Conservation (phyloP, 2,888 invertebrate species). For the Plagiodera versicolora region DNA sequence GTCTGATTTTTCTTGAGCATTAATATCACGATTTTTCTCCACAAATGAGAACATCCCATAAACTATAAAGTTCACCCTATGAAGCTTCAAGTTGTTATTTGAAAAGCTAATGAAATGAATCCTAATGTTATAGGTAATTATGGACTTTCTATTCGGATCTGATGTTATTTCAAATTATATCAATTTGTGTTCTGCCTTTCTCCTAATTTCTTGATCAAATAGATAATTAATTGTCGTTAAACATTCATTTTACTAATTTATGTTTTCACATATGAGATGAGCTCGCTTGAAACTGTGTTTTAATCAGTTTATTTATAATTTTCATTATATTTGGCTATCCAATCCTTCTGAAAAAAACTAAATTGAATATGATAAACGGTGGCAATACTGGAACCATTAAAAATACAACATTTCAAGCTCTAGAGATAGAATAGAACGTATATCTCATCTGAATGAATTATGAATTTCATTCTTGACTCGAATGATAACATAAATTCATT, state of each 20-base stretch:
- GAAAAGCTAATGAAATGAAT: too few relatives aligned
- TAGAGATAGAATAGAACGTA: neutral
- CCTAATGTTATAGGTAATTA: too few relatives aligned
- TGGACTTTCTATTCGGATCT: neutral
- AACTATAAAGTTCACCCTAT: too few relatives aligned
- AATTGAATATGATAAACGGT: conserved; percentile 3
- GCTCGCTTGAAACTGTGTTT: neutral
- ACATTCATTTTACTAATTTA: too few relatives aligned
- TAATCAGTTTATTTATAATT: neutral
- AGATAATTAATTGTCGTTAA: neutral
- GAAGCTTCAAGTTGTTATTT: too few relatives aligned
- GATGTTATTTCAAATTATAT: neutral
- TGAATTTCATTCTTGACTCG: conserved; percentile 9
- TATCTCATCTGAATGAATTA: conserved; percentile 8
- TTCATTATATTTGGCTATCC: neutral
- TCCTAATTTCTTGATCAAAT: neutral
- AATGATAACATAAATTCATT: conserved; percentile 12
- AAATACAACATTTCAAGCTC: conserved; percentile 5
- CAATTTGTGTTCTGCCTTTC: neutral
- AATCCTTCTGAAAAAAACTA: conserved; percentile 2
- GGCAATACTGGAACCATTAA: conserved; percentile 1
- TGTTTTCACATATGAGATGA: neutral
- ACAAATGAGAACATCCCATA: too few relatives aligned
- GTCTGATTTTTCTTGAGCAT: too few relatives aligned
- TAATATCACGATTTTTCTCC: too few relatives aligned